Evolutionary conservation across 92 coral and sea anemone species (phyloP), one percentile per base, ranked within the genome.

Genomic region (Zoanthus sociatus): DNA sequence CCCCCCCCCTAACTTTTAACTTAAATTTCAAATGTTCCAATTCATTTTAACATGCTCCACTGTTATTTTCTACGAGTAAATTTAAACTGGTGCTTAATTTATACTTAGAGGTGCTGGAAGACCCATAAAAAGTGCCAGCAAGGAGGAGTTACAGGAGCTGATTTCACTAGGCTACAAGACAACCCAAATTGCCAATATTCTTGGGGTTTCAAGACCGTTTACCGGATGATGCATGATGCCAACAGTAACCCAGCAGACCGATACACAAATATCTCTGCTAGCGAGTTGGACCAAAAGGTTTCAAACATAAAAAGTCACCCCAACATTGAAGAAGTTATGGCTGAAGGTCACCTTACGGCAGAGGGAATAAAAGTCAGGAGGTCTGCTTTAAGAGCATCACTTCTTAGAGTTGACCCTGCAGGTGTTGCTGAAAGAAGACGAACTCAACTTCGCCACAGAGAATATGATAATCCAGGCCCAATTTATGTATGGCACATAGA

Each of bases 151-250:
- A 48, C 79, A 66, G 51, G 84, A 87, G 74, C 77, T 87, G 89
- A 83, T 77, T 87, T 82, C 89, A 77, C 72, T 87, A 87, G 84
- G 89, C 81, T 87, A 78, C 84, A 87, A 87, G 37, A 87, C 81
- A 60, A 74, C 89, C 83, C 89, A 87, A 76, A 87, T 87, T 18
- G 89, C 89, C 79, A 72, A 37, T 50, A 71, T 86, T 63, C 45
- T 76, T 68, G 89, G 64, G 61, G 76, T 86, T 71, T 86, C 89
- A 31, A 72, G 89, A 45, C 76, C 46, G 89, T 86, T 51, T 68
- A 86, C 89, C 78, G 76, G 73, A 55, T 86, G 64, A 76, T 86
- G 89, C 42, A 86, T 74, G 89, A 86, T 71, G 76, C 78, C 56
- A 78, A 78, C 48, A 76, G 77, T 21, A 76, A 76, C 84, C 84